Conservation (phyloP, 1,140 invertebrate species). For the Drosophila sproati region DNA sequence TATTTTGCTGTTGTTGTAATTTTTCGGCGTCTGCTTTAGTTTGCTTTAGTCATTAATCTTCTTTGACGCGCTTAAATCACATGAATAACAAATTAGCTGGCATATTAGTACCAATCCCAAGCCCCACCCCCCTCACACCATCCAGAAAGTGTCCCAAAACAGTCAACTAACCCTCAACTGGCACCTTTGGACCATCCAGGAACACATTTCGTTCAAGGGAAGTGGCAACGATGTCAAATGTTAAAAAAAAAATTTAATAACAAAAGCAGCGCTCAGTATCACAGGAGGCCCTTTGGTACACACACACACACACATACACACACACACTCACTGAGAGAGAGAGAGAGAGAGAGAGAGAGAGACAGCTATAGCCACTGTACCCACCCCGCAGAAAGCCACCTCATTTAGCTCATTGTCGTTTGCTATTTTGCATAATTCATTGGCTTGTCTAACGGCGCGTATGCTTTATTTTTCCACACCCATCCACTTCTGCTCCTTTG, state of each 20-base stretch:
- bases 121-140: not conserved
- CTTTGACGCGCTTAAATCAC: conserved; percentile 83
- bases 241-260: conserved; percentile 70
- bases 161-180: conserved; percentile 4
- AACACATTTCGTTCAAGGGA: not conserved
- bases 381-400: not conserved
- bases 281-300: conserved; percentile 21
- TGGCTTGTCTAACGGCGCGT: conserved; percentile 79
- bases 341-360: no score
- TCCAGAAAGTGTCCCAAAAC: conserved; percentile 25
- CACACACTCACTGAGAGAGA: no score
- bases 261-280: conserved; percentile 50
- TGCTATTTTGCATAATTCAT: conserved; percentile 79
- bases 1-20: conserved; percentile 16
- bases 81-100: conserved; percentile 84
- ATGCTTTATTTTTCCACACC: conserved; percentile 60
- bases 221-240: conserved; percentile 58
- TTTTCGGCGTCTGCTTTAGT: conserved; percentile 43
- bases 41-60: conserved; percentile 78
- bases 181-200: not conserved
- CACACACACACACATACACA: no score
- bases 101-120: conserved; percentile 63
- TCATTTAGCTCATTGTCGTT: conserved; percentile 26
- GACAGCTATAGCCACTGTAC: not conserved
- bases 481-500: conserved; percentile 2